Conservation (phyloP, 1,140 invertebrate genomes). For the Drosophila funebris region DNA sequence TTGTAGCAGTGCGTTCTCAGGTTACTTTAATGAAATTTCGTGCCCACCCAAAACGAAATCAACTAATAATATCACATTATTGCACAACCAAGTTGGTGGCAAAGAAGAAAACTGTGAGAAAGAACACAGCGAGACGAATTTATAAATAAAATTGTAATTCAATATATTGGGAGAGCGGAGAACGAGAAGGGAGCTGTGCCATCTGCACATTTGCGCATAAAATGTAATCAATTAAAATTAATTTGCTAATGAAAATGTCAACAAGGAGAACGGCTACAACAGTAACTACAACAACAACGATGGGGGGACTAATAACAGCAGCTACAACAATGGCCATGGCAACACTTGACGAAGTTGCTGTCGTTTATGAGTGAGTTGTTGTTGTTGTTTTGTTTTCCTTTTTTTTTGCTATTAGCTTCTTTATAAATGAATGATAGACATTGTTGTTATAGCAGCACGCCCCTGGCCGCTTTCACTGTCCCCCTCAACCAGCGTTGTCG, state of each 20-base stretch:
- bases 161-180: conserved; percentile 50
- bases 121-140: conserved; percentile 12
- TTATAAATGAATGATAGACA: conserved; percentile 63
- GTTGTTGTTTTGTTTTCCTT: too few relatives aligned
- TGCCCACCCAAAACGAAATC: conserved; percentile 14
- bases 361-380: conserved; percentile 55
- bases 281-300: conserved; percentile 18
- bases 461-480: not conserved
- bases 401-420: conserved; percentile 45
- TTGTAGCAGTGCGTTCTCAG: conserved; percentile 22
- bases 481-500: not conserved
- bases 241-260: conserved; percentile 76
- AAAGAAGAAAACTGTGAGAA: conserved; percentile 4
- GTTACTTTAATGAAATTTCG: conserved; percentile 56
- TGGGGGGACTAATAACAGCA: not conserved
- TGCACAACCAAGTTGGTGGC: conserved; percentile 14
- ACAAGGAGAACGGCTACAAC: conserved; percentile 43
- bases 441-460: conserved; percentile 65
- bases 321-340: conserved; percentile 49
- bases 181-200: not conserved
- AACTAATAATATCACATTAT: conserved; percentile 52
- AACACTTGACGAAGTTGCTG: conserved; percentile 37
- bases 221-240: conserved; percentile 77
- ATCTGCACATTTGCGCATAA: conserved; percentile 66
- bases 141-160: conserved; percentile 71